Conservation (phyloP, 2,113 vertebrate species). For the Tachysurus vachellii region DNA sequence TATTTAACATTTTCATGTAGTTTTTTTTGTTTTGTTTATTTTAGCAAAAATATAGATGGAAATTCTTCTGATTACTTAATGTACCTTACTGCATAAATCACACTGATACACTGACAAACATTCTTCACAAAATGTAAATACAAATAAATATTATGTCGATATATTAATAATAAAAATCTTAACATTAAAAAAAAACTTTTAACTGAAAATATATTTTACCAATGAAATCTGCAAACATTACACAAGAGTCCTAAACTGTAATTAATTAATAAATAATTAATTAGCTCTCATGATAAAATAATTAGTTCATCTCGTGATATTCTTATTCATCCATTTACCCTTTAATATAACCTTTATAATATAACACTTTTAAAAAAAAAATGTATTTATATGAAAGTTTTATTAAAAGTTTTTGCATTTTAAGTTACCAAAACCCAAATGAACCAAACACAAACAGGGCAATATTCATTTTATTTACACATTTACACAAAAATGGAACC, state of each 20-base stretch:
- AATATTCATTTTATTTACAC: conserved; percentile 61
- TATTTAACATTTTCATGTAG: not conserved
- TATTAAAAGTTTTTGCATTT: not conserved
- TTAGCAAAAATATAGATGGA: too few species aligned
- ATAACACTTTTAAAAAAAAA: not conserved
- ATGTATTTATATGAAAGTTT: not conserved
- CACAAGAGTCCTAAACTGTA: not conserved
- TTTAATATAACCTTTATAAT: not conserved
- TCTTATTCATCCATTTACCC: not conserved
- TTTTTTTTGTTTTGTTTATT: not conserved
- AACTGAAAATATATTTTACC: not conserved
- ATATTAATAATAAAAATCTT: not conserved
- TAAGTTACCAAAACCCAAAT: not conserved
- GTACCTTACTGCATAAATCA: not conserved
- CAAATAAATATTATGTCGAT: not conserved
- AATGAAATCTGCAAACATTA: not conserved
- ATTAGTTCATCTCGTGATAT: not conserved
- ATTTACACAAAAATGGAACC: conserved; percentile 33
- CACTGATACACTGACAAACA: not conserved
- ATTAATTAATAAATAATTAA: not conserved
- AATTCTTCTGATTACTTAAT: not conserved
- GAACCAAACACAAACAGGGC: not conserved
- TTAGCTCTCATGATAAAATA: too few species aligned
- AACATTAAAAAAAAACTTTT: not conserved
- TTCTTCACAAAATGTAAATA: not conserved